Evolutionary conservation across 2,113 vertebrate genomes (phyloP).

Genomic region (Pipa parva): DNA sequence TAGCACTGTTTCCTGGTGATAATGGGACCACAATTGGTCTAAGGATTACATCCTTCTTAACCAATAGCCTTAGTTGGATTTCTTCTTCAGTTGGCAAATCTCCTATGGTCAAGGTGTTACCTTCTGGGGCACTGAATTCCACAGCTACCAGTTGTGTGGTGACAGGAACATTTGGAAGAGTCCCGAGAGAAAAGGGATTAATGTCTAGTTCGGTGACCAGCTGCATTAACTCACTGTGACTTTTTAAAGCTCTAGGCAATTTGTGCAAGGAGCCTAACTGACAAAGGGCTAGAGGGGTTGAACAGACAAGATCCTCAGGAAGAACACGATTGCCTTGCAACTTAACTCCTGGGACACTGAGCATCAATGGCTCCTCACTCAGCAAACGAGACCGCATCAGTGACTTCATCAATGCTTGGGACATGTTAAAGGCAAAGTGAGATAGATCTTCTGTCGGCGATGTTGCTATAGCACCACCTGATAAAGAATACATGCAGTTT

Average conservation of each 20-base stretch:
- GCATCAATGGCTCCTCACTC: slow-evolving; percentile 48
- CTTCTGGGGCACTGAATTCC: slow-evolving; percentile 64
- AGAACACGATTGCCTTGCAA: slow-evolving; percentile 53
- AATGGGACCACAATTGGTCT: slow-evolving; percentile 44
- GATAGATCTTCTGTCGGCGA: neutral
- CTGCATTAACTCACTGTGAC: slow-evolving; percentile 59
- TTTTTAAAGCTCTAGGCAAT: slow-evolving; percentile 45
- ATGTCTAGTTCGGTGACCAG: slow-evolving; percentile 52
- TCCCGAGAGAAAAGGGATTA: slow-evolving; percentile 48
- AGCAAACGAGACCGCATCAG: slow-evolving; percentile 51
- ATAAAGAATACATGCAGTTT: too few species aligned
- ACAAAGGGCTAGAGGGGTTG: slow-evolving; percentile 33
- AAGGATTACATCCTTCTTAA: slow-evolving; percentile 31
- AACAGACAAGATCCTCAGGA: slow-evolving; percentile 59
- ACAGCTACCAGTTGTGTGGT: slow-evolving; percentile 64
- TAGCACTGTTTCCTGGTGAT: slow-evolving; percentile 44
- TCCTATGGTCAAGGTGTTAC: slow-evolving; percentile 54
- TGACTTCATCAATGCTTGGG: slow-evolving; percentile 52
- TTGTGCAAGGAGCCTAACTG: slow-evolving; percentile 53
- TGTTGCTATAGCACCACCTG: slow-evolving; percentile 13
- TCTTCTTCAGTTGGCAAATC: slow-evolving; percentile 55
- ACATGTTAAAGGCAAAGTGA: slow-evolving; percentile 53
- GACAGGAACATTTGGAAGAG: slow-evolving; percentile 50
- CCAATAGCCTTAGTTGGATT: slow-evolving; percentile 59
- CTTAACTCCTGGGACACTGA: slow-evolving; percentile 54